phyloP scores from a whole-genome alignment of 2,797 vertebrate species.

The Leucoraja ocellata region DNA sequence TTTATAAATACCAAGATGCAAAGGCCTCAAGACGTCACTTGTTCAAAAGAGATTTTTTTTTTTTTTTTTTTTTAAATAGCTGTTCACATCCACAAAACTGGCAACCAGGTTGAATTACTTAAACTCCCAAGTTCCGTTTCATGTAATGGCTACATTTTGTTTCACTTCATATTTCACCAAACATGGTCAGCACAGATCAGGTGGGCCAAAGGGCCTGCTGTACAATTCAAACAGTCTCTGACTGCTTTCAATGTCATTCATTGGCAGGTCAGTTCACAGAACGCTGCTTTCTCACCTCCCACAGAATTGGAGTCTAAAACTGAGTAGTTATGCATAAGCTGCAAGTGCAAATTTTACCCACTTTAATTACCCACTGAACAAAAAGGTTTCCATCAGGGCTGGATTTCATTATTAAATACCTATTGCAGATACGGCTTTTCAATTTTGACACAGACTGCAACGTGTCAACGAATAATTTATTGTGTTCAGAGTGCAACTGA shows the following conservation, averaged over 20 bases:
- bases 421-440: not conserved
- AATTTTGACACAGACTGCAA: not conserved
- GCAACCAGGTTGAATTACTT: not conserved
- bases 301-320: not conserved
- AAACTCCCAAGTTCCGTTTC: not conserved
- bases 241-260: not conserved
- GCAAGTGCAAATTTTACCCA: not conserved
- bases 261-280: not conserved
- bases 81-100: not conserved
- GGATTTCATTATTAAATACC: not conserved
- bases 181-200: no score
- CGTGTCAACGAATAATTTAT: not conserved
- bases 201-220: no score
- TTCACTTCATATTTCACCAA: not conserved
- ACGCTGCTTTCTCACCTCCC: not conserved
- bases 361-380: no score
- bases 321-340: not conserved
- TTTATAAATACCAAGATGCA: not conserved
- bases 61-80: not conserved
- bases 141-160: no score
- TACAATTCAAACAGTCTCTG: no score
- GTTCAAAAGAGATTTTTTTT: not conserved
- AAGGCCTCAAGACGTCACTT: not conserved
- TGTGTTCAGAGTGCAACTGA: not conserved
- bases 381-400: not conserved